Evolutionary conservation across 2,888 invertebrate genomes (phyloP).

Genomic region (Pycnomerus fuliginosus): DNA sequence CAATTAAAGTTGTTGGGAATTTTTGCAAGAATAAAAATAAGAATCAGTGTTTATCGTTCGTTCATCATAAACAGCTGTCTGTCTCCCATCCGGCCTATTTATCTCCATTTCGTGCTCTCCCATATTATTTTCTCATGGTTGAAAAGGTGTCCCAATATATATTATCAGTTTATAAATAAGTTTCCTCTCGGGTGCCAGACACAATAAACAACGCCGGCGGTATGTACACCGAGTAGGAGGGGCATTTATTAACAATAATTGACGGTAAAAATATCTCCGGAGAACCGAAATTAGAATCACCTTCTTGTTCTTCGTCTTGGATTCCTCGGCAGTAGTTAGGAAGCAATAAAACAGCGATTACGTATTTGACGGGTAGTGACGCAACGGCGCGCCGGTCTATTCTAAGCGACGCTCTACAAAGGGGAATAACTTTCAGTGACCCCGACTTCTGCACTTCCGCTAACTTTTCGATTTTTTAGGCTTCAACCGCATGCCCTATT

Average conservation of each 20-base stretch:
- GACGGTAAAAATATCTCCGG: slow-evolving; percentile 13
- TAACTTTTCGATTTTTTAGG: slow-evolving; percentile 15
- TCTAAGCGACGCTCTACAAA: slow-evolving; percentile 41
- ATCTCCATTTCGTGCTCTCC: slow-evolving; percentile 29
- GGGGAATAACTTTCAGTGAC: slow-evolving; percentile 49
- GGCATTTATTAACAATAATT: slow-evolving; percentile 10
- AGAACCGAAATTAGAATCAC: slow-evolving; percentile 32
- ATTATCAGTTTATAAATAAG: slow-evolving; percentile 3
- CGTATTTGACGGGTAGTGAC: slow-evolving; percentile 45
- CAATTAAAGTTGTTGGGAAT: no score
- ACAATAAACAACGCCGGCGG: slow-evolving; percentile 8
- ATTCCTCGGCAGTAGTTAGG: slow-evolving; percentile 36
- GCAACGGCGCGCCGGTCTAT: slow-evolving; percentile 51
- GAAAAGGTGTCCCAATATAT: slow-evolving; percentile 6
- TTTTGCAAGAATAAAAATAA: slow-evolving; percentile 23
- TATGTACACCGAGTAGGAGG: slow-evolving; percentile 2
- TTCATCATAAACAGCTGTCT: slow-evolving; percentile 37
- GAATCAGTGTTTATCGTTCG: slow-evolving; percentile 31
- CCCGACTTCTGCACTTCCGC: slow-evolving; percentile 32
- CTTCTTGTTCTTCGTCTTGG: slow-evolving; percentile 34
- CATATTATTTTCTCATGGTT: slow-evolving; percentile 23
- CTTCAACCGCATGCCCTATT: no score
- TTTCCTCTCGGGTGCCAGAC: slow-evolving; percentile 8
- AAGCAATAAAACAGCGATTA: slow-evolving; percentile 44
- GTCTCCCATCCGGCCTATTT: slow-evolving; percentile 39